Evolutionary conservation across 2,888 invertebrate genomes (phyloP).

Genomic region (Catocala fraxini): DNA sequence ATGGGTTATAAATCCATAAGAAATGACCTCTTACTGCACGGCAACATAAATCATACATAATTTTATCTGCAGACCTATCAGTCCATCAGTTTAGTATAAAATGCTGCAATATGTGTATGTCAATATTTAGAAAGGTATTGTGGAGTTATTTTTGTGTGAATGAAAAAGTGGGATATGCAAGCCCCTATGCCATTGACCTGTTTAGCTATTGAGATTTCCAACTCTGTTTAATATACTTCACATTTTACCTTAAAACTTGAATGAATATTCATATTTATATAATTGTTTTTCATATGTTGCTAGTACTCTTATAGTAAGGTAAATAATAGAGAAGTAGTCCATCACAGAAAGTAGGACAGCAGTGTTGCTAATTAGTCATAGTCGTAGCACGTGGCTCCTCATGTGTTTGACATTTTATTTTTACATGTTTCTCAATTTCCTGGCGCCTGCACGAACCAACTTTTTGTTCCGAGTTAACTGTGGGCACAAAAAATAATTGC

Average conservation of each 20-base stretch:
- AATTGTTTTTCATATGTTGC: no score
- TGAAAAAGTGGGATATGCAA: not conserved
- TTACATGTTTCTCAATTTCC: conserved; percentile 32
- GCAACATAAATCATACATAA: conserved; percentile 8
- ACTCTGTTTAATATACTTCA: no score
- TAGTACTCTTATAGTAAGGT: not conserved
- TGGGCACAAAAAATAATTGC: conserved; percentile 25
- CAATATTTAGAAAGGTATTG: no score
- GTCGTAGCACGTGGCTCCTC: conserved; percentile 24
- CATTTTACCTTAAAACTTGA: not conserved
- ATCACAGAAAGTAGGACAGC: conserved; percentile 27
- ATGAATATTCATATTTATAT: not conserved
- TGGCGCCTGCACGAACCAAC: conserved; percentile 11
- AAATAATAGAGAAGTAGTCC: conserved; percentile 11
- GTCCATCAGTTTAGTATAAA: no score
- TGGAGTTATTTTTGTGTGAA: no score
- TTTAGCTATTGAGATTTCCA: not conserved
- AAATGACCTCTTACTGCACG: conserved; percentile 2
- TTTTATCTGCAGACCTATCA: not conserved
- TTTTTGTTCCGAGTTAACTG: conserved; percentile 2
- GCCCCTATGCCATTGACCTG: conserved; percentile 1
- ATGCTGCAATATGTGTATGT: no score
- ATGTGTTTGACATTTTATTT: conserved; percentile 36
- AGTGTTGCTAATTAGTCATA: conserved; percentile 20
- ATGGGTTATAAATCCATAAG: not conserved